A percentile compares a stretch with the other conserved stretches of the same genome.
phyloP scores from a whole-genome alignment of 2,888 invertebrate genomes.

The Hesperia comma region DNA sequence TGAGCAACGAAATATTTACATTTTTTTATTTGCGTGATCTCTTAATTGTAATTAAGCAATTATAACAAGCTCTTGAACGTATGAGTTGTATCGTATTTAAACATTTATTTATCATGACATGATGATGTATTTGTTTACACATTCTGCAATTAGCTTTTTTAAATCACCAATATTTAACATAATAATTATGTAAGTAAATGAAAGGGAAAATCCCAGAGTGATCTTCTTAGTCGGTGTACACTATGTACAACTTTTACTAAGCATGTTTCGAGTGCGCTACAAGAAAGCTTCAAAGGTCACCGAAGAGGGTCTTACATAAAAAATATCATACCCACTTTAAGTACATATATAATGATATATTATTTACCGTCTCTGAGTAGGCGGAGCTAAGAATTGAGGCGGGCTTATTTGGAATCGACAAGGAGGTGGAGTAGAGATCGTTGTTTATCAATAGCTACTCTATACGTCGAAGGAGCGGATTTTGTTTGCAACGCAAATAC shows the following conservation, averaged over 20 bases:
- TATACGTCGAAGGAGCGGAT: constrained; percentile 16
- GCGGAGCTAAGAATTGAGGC: constrained; percentile 79
- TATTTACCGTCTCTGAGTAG: constrained; percentile 77
- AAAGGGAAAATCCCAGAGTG: background rate
- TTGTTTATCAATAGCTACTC: constrained; percentile 68
- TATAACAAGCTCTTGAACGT: background rate
- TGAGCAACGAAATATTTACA: background rate
- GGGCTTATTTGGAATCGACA: constrained; percentile 81
- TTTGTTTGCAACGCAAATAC: constrained; percentile 12
- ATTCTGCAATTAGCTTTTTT: no score
- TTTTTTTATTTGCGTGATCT: background rate
- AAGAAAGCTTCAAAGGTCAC: constrained; percentile 12
- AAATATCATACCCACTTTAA: constrained; percentile 44
- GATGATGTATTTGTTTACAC: background rate
- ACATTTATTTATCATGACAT: no score
- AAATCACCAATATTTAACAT: no score
- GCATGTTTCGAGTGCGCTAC: background rate
- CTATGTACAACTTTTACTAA: background rate
- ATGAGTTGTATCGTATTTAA: no score
- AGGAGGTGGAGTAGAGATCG: constrained; percentile 75
- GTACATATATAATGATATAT: constrained; percentile 72
- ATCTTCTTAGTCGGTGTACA: background rate
- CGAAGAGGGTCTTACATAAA: constrained; percentile 54
- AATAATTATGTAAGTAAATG: background rate
- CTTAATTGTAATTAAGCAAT: background rate